Percentiles rank a stretch among this genome's conserved stretches.
phyloP scores from a whole-genome alignment of 2,113 vertebrate genomes.

The Phalacrocorax carbo region DNA sequence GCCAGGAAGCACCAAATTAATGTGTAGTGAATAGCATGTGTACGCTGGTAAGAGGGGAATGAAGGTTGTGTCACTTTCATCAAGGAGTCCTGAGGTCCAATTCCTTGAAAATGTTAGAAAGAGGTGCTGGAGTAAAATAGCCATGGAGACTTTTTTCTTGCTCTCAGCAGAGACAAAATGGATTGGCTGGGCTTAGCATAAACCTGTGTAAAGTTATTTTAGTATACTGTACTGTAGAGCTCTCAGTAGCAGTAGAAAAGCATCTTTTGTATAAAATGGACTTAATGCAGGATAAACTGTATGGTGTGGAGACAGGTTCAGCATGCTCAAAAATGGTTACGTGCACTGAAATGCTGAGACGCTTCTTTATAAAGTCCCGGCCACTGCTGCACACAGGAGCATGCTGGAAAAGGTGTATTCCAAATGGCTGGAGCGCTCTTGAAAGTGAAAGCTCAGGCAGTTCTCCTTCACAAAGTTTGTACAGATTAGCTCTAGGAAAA shows the following conservation, averaged over 20 bases:
- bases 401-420: not conserved
- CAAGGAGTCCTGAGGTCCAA: not conserved
- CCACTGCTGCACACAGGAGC: not conserved
- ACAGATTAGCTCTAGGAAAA: not conserved
- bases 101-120: not conserved
- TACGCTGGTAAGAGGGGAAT: not conserved
- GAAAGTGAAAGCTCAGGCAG: not conserved
- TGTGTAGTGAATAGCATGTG: rapidly evolving
- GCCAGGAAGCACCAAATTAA: not conserved
- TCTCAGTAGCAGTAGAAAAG: not conserved
- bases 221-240: not conserved
- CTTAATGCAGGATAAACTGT: not conserved
- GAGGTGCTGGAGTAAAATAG: not conserved
- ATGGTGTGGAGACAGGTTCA: not conserved
- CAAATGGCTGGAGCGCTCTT: not conserved
- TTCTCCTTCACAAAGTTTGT: not conserved
- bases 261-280: not conserved
- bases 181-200: not conserved
- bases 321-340: rapidly evolving
- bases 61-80: not conserved
- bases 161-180: not conserved
- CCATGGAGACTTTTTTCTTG: not conserved
- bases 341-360: not conserved
- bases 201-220: not conserved
- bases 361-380: not conserved